Base-by-base conservation (phyloP, 2,888 invertebrate species). In the Pristionchus arcanus region DNA sequence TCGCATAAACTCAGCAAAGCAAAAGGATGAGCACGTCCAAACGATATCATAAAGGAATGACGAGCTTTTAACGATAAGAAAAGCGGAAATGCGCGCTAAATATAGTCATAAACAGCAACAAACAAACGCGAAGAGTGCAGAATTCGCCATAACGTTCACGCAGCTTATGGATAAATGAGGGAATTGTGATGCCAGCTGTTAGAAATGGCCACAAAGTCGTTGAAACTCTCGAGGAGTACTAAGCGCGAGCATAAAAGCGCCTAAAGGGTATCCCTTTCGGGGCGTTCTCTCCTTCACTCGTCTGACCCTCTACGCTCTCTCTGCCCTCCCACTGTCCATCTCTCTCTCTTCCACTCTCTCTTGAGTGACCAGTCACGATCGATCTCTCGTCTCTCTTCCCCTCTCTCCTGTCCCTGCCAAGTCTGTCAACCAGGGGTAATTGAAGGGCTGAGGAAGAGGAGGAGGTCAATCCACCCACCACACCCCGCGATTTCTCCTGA, bases 331-430 rank as follows among this genome's bases (percentile, higher is more conserved):
- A 34, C 83, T 59, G n/a, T 55, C 84, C 59, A 21, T 85, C 84
- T 85, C 84, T 84, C 84, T 59, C 55, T 59, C n/a, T n/a, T n/a
- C 31, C 81, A 16, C 59, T 85, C 84, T 59, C 59, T 85, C 84
- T 85, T 19, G 87, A 87, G 87, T 87, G 87, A 87, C 87, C 87
- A 87, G 87, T 87, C 87, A 87, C 87, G 68, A 87, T 87, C 87
- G 87, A 87, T 87, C 87, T 85, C 85, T 85, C 84, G 59, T 53
- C 63, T 16, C 66, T 31, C 37, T 49, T 68, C 63, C 83, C 21
- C 83, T 49, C n/a, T 42, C 84, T 85, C 59, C 59, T 34, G 84
- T 59, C 84, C 84, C 59, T 59, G 84, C 59, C 84, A 81, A 81
- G 81, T 81, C 81, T 81, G 81, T 81, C 81, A 81, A 53, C 81